Evolutionary conservation across 35 echinoderm and acorn worm species (phyloP).

Genomic region (Strongylocentrotus purpuratus): DNA sequence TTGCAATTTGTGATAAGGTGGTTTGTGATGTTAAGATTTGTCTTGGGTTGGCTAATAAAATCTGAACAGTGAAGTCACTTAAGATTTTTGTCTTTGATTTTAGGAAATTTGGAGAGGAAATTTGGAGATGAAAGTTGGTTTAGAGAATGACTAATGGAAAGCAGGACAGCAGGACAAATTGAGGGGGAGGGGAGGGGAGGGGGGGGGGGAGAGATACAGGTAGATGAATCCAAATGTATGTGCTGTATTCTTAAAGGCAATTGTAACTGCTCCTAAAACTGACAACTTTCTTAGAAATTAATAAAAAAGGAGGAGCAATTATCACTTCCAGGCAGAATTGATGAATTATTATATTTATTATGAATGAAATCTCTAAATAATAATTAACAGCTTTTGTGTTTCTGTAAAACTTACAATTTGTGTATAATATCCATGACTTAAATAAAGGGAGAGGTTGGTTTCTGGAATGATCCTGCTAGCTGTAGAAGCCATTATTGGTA

Average conservation of each 20-base stretch:
- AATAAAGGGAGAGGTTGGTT: too few species aligned
- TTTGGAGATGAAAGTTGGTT: background rate
- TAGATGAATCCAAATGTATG: background rate
- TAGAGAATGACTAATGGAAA: background rate
- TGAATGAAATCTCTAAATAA: background rate
- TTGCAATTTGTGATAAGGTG: background rate
- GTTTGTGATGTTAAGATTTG: background rate
- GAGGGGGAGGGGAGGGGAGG: too few species aligned
- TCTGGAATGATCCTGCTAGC: too few species aligned
- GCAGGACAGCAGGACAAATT: background rate
- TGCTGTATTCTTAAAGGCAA: background rate
- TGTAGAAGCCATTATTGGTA: background rate
- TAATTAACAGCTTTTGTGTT: too few species aligned
- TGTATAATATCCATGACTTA: too few species aligned
- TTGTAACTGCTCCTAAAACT: background rate
- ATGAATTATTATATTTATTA: background rate
- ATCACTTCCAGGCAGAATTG: background rate
- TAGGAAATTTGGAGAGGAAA: background rate
- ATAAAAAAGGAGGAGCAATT: background rate
- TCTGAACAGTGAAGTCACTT: background rate
- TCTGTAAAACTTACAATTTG: too few species aligned
- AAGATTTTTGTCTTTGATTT: background rate
- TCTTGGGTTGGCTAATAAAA: background rate
- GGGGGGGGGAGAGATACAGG: too few species aligned
- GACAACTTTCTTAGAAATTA: background rate